Evolutionary conservation across 2,888 invertebrate species (phyloP), one percentile per base, ranked within the genome.

Genomic region (Hyppa rectilinea): DNA sequence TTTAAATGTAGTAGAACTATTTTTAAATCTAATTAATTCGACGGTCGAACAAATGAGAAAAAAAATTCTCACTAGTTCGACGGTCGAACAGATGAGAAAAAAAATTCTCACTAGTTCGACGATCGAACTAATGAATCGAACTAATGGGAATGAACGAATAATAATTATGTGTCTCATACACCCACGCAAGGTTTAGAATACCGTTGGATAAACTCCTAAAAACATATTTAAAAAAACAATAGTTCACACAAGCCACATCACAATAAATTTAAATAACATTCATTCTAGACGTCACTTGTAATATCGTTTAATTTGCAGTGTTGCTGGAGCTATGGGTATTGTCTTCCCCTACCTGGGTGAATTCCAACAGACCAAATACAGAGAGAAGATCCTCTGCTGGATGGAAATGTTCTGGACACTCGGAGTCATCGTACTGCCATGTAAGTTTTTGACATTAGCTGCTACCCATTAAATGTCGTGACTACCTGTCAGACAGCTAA

Each of bases 361-460:
- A 94, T 98, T 98, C 92, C 98, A 98, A 88, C 97, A 97, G 52
- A 97, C 97, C 69, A 97, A 97, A 92, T 97, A 97, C 92, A 96
- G 98, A 89, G 98, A 98, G 91, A 97, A 97, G 86, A 97, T 97
- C 88, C 96, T 98, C 73, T 98, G 98, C 92, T 98, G 98, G 97
- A 97, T 98, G 97, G 98, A 98, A 96, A 96, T 98, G 95, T 98
- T 98, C 94, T 98, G 98, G 98, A 98, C 98, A 45, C 92, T 97
- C 58, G 98, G 98, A 76, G 97, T 98, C 65, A 97, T 98, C 85
- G 90, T 97, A 79, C 92, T 98, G 68, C 98, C 98, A 88, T 95
- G 98, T 98, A 94, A 96, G 96, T 67, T 31, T 67, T 38, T 38
- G 9, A 9, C 4, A 12, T 29, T 29, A 61, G 17, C 10, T 49